Evolutionary conservation across 2,888 invertebrate species (phyloP), one percentile per base, ranked within the genome.

Genomic region (Acanthosepion esculentum): DNA sequence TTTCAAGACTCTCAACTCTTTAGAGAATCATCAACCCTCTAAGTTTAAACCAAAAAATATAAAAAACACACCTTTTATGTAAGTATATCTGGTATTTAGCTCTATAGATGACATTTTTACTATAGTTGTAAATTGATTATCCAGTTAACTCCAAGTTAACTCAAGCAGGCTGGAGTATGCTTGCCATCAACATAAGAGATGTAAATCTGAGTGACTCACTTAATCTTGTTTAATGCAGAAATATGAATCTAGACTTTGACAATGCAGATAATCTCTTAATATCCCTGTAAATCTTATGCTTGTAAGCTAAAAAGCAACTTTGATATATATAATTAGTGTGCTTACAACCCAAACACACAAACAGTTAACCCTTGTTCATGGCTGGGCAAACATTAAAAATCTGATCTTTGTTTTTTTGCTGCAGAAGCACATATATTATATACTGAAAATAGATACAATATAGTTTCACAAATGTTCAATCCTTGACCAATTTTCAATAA

Each of bases 251-350:
- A 78, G 12, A 78, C n/a, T 2, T 78, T 78, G 78, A 78, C 78
- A 78, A 78, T 78, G n/a, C 78, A 78, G 78, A 29, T 78, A 78
- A 78, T 78, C 78, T 78, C 78, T 78, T 78, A 78, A 78, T 78
- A 78, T 78, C 78, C n/a, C n/a, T 29, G 29, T n/a, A 78, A 78
- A 78, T 78, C 78, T 29, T 78, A n/a, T 29, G n/a, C 78, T 78
- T 78, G 78, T 78, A 78, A 78, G 78, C 78, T n/a, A 29, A 29
- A n/a, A 78, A 78, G n/a, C 78, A 78, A 78, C 29, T n/a, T 15
- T n/a, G n/a, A 78, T 78, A 78, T n/a, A n/a, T 78, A 4, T 78
- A 78, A 78, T 78, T n/a, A 78, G 78, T 78, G 29, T 78, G n/a
- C 78, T n/a, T 78, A 78, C 78, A 78, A 78, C 29, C 29, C n/a